phyloP scores from a whole-genome alignment of 2,797 vertebrate genomes.

The Lagorchestes hirsutus region DNA sequence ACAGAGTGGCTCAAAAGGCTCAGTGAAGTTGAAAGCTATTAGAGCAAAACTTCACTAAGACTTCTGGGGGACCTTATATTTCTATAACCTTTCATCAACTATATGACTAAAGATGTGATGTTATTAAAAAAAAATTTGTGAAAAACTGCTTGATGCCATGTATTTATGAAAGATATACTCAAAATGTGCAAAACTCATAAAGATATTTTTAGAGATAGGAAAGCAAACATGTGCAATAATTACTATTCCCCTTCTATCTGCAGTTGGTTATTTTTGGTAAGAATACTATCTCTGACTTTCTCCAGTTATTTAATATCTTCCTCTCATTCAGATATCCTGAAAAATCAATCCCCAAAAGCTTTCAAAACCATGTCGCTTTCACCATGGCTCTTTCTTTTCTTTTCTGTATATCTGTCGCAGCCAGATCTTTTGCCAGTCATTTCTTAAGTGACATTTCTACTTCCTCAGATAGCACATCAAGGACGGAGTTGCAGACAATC shows the following conservation, averaged over 20 bases:
- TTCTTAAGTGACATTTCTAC: not conserved
- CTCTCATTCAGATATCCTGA: not conserved
- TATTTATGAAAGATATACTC: not conserved
- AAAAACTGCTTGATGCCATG: not conserved
- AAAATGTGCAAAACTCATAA: not conserved
- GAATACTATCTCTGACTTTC: not conserved
- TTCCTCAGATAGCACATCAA: not conserved
- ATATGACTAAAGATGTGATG: not conserved
- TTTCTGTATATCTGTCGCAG: not conserved
- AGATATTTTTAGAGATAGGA: not conserved
- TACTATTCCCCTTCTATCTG: too few species aligned
- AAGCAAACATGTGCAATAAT: not conserved
- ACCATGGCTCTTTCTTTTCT: not conserved
- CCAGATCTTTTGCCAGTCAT: not conserved
- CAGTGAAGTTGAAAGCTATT: not conserved
- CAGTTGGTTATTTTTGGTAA: not conserved
- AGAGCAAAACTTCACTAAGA: not conserved
- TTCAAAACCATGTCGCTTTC: not conserved
- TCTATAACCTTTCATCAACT: not conserved
- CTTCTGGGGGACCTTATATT: not conserved
- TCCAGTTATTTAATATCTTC: not conserved
- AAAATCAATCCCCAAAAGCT: not conserved
- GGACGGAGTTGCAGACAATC: not conserved
- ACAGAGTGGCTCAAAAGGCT: not conserved
- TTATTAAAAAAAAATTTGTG: not conserved